Conservation (phyloP, 1,140 invertebrate genomes). For the Leptinotarsa undecemlineata region DNA sequence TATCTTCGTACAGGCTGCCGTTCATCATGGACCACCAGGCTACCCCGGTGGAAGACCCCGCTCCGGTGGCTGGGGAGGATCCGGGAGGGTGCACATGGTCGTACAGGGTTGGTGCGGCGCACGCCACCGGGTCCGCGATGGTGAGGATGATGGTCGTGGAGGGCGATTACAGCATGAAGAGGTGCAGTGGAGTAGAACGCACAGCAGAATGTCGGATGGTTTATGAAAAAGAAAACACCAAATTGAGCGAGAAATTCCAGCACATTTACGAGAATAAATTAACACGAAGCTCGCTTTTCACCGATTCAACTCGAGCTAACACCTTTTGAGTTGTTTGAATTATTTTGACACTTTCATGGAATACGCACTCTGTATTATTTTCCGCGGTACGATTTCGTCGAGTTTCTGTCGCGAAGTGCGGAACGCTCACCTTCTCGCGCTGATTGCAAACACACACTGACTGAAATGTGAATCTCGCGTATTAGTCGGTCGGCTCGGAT, state of each 20-base stretch:
- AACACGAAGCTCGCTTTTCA: neutral
- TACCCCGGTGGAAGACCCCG: constrained; percentile 76
- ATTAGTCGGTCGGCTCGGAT: constrained; percentile 45
- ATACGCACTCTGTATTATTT: neutral
- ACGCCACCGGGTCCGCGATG: constrained; percentile 77
- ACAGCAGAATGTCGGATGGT: constrained; percentile 14
- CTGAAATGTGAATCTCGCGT: constrained; percentile 43
- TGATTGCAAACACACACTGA: constrained; percentile 53
- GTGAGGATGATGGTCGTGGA: constrained; percentile 65
- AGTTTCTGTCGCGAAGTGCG: constrained; percentile 43
- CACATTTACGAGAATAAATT: constrained; percentile 22
- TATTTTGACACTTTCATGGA: constrained; percentile 16
- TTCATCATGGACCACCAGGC: constrained; percentile 84
- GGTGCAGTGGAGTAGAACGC: neutral
- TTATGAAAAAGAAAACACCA: constrained; percentile 48
- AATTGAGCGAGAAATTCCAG: constrained; percentile 33
- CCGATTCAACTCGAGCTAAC: neutral
- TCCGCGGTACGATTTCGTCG: too few relatives aligned
- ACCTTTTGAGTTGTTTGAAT: neutral
- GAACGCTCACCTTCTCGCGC: constrained; percentile 43
- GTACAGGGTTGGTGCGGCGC: constrained; percentile 74
- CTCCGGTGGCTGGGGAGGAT: constrained; percentile 76
- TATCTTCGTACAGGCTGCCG: constrained; percentile 74
- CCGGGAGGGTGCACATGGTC: constrained; percentile 77
- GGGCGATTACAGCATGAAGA: constrained; percentile 49